A percentile compares a stretch with the other conserved stretches of the same genome.
phyloP scores from a whole-genome alignment of 2,888 invertebrate species.

The Dynastes tityus region DNA sequence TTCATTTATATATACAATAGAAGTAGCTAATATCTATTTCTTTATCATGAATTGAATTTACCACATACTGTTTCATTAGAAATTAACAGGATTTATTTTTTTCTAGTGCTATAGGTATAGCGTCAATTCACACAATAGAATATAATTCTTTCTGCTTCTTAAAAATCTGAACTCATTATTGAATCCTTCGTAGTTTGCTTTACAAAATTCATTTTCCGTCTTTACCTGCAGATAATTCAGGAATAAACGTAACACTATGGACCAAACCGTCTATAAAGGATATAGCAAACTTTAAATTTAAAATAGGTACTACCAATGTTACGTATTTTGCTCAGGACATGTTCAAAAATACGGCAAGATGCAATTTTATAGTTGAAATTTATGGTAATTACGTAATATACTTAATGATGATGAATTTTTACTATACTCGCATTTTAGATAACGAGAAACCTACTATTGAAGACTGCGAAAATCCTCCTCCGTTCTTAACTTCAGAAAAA shows the following conservation, averaged over 20 bases:
- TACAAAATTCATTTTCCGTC: neutral
- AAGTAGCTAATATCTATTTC: too few species aligned
- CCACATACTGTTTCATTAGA: too few species aligned
- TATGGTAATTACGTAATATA: conserved; percentile 66
- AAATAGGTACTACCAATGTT: conserved; percentile 75
- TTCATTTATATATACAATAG: too few species aligned
- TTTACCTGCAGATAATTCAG: conserved; percentile 73
- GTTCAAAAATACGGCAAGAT: conserved; percentile 75
- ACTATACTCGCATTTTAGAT: conserved; percentile 66
- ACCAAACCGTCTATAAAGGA: conserved; percentile 74
- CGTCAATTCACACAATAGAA: too few species aligned
- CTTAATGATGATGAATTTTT: neutral
- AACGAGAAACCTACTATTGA: conserved; percentile 74
- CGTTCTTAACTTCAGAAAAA: conserved; percentile 66
- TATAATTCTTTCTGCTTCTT: too few species aligned
- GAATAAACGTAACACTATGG: conserved; percentile 73
- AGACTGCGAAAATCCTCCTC: conserved; percentile 75
- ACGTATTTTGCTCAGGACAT: conserved; percentile 77
- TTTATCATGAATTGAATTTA: too few species aligned
- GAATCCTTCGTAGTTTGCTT: too few species aligned
- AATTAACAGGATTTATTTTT: too few species aligned
- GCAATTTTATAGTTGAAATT: conserved; percentile 75
- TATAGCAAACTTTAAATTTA: conserved; percentile 70
- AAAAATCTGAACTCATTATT: too few species aligned
- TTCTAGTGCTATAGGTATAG: too few species aligned